Evolutionary conservation across 2,113 vertebrate species (phyloP), one percentile per base, ranked within the genome.

Genomic region (Hydrolagus affinis): DNA sequence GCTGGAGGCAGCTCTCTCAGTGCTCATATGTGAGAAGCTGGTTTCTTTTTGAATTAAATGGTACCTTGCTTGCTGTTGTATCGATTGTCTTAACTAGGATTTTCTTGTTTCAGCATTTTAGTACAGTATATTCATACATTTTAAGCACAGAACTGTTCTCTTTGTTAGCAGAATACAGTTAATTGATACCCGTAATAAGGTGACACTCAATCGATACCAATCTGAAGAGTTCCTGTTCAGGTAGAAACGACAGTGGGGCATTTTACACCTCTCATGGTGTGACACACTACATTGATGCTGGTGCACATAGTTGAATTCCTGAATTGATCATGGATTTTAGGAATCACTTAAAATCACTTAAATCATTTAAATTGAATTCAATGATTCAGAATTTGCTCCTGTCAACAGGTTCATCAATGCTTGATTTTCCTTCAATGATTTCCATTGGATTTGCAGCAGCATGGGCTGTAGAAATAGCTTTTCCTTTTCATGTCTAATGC

Each of bases 211-310:
- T 15, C 59, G 77, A 64, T 80, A 28, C 77, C n/a, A 25, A 66
- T 83, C 78, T 21, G 78, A 83, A 66, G 78, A 83, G 17, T 83
- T 68, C 60, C 78, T 83, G 78, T 14, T 11, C 78, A 83, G 78
- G 78, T 83, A 83, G 25, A 28, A 32, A 66, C 19, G 12, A 60
- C 32, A 62, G 7, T 66, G 77, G 2, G 28, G 62, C 8, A 12
- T 14, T n/a, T 23, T 19, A 66, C 0, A 64, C 60, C 12, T 3
- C 1, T 78, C 57, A 25, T 56, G 59, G 21, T 32, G 14, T 75
- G 25, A 56, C 44, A 75, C 2, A 17, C 17, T 66, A 15, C 32
- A 83, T 23, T 32, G 60, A 3, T 14, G 15, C n/a, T 83, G 60
- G 11, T 32, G 14, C 15, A 30, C 25, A 3, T 44, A 44, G 2